phyloP scores from a whole-genome alignment of 2,797 vertebrate genomes.

The Natrix natrix region DNA sequence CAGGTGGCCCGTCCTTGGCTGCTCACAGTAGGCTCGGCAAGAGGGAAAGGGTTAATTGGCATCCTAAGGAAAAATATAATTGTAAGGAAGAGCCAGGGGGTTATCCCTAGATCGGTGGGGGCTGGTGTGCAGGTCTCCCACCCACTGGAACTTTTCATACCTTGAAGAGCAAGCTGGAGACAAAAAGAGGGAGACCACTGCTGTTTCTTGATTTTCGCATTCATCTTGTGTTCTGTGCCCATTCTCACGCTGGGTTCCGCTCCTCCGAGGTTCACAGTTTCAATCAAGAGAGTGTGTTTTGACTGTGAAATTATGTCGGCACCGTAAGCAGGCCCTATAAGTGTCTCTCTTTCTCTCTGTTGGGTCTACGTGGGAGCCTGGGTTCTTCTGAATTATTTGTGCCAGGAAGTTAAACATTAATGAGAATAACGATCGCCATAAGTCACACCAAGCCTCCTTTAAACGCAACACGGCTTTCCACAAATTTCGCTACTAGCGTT shows the following conservation, averaged over 20 bases:
- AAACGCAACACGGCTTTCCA: not conserved
- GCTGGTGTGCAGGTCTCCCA: conserved; percentile 71
- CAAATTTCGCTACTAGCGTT: not conserved
- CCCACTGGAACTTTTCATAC: conserved; percentile 72
- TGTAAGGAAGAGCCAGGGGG: conserved; percentile 68
- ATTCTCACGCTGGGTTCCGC: conserved; percentile 36
- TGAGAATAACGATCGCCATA: not conserved
- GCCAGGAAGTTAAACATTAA: conserved; percentile 13
- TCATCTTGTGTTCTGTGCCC: conserved; percentile 37
- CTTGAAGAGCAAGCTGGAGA: conserved; percentile 71
- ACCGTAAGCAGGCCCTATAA: conserved; percentile 63
- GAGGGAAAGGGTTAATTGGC: conserved; percentile 76
- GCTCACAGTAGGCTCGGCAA: conserved; percentile 68
- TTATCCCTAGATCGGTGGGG: conserved; percentile 70
- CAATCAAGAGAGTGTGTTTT: conserved; percentile 55
- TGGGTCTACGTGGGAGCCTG: not conserved
- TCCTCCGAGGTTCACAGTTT: conserved; percentile 65
- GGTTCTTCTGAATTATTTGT: conserved; percentile 56
- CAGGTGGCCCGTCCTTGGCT: conserved; percentile 61
- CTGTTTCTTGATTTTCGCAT: conserved; percentile 74
- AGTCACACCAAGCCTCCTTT: too few relatives aligned
- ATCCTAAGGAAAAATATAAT: conserved; percentile 72
- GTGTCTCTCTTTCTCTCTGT: conserved; percentile 29
- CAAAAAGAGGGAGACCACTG: conserved; percentile 68
- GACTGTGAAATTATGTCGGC: conserved; percentile 68